Conservation (phyloP, 2,113 vertebrate species). For the Coturnix japonica region DNA sequence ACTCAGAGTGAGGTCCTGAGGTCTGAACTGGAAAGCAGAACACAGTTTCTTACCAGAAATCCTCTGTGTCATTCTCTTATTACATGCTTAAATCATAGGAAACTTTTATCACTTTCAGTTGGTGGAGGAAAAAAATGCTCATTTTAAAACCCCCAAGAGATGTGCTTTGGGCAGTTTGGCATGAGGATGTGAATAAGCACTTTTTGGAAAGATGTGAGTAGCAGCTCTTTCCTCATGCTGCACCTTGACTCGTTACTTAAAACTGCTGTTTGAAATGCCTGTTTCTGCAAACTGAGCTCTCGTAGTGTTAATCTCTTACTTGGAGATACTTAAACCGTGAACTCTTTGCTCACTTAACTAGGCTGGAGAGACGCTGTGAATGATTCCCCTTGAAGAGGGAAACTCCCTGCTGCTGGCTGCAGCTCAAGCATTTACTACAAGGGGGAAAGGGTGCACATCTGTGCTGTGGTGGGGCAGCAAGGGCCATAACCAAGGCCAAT, state of each 20-base stretch:
- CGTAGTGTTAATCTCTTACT: not conserved
- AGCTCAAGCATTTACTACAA: not conserved
- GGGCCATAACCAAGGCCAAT: not conserved
- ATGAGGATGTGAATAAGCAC: slow-evolving; percentile 13
- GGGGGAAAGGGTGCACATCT: slow-evolving; percentile 15
- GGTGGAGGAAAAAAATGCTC: not conserved
- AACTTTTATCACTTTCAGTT: not conserved
- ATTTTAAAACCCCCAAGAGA: slow-evolving; percentile 15
- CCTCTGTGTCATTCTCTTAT: not conserved
- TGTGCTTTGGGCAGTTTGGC: not conserved
- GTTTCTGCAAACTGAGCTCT: not conserved
- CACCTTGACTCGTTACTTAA: not conserved
- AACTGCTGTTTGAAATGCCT: not conserved
- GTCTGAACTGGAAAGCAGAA: slow-evolving; percentile 17
- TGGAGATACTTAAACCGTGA: not conserved
- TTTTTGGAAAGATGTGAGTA: not conserved
- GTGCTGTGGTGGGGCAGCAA: not conserved
- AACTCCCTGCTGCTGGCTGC: not conserved
- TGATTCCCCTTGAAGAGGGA: not conserved
- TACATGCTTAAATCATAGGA: not conserved
- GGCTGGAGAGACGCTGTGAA: not conserved
- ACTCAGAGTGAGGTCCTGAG: not conserved
- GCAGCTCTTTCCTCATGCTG: not conserved
- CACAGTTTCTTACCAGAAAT: slow-evolving; percentile 46
- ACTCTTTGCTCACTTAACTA: not conserved